A percentile compares a stretch with the other conserved stretches of the same genome.
Evolutionary conservation across 2,113 vertebrate species (phyloP).

Genomic region (Hyaena hyaena): DNA sequence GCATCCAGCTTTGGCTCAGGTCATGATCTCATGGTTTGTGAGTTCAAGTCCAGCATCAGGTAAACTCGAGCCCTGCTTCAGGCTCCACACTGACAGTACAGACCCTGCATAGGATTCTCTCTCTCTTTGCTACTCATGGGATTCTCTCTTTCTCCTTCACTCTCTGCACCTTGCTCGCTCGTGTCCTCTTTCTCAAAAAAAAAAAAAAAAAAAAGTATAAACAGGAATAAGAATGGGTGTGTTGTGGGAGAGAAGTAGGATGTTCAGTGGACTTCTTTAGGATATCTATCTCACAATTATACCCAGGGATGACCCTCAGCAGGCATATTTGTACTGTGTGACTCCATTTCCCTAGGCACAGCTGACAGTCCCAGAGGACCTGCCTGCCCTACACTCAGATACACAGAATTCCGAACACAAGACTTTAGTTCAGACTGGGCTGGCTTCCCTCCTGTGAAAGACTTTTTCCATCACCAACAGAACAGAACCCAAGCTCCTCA

Average conservation of each 20-base stretch:
- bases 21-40: no score
- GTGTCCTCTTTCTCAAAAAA: no score
- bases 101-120: no score
- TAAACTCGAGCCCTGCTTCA: no score
- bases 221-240: not conserved
- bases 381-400: not conserved
- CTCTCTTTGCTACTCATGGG: no score
- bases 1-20: no score
- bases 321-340: not conserved
- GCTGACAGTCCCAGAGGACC: not conserved
- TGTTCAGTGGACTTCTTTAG: not conserved
- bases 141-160: no score
- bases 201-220: not conserved
- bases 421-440: not conserved
- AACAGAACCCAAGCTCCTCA: not conserved
- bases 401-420: conserved; percentile 40
- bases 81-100: no score
- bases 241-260: not conserved
- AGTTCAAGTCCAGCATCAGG: no score
- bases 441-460: not conserved
- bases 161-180: no score
- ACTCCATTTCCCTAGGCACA: not conserved
- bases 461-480: not conserved
- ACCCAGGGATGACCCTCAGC: not conserved
- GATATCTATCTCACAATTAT: not conserved